These are phyloP conservation scores for Synanthedon tipuliformis DNA, from an alignment of 2,888 invertebrate species.

Conservation along the genomic window DNA sequence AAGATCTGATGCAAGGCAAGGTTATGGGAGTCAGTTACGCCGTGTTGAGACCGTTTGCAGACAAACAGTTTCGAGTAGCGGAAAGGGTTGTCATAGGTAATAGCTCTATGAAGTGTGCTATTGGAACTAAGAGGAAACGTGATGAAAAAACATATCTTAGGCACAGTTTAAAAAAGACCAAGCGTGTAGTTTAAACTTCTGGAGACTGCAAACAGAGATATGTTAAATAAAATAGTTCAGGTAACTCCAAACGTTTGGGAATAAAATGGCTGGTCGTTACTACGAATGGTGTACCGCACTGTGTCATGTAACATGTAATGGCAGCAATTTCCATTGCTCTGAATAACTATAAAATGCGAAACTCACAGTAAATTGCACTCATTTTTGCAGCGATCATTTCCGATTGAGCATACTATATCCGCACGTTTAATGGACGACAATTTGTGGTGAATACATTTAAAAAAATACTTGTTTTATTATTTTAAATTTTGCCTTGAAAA, in stretches of 20 bases:
- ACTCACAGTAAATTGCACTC: conserved; percentile 55
- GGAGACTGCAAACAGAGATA: background rate
- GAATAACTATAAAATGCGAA: conserved; percentile 42
- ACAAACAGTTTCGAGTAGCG: conserved; percentile 45
- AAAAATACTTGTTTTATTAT: background rate
- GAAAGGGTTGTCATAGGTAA: conserved; percentile 45
- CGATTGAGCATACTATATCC: conserved; percentile 38
- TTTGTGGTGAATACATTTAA: background rate
- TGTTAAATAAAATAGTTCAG: background rate
- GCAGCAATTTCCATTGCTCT: conserved; percentile 41
- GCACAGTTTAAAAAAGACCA: conserved; percentile 35
- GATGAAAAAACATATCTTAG: conserved; percentile 33
- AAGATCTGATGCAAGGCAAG: conserved; percentile 48
- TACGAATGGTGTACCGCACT: conserved; percentile 30
- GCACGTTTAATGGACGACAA: background rate
- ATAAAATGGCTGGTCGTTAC: conserved; percentile 36
- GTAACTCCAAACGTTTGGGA: conserved; percentile 10
- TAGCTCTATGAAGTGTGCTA: conserved; percentile 26
- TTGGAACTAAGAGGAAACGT: conserved; percentile 31
- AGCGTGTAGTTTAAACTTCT: conserved; percentile 16
- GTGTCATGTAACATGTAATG: conserved; percentile 46
- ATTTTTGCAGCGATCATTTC: conserved; percentile 62
- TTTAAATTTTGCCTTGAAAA: too few relatives aligned
- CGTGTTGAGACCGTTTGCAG: conserved; percentile 40
- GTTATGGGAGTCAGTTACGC: conserved; percentile 46